Evolutionary conservation across 2,888 invertebrate species (phyloP).

Genomic region (Dicranocentrus wangi): DNA sequence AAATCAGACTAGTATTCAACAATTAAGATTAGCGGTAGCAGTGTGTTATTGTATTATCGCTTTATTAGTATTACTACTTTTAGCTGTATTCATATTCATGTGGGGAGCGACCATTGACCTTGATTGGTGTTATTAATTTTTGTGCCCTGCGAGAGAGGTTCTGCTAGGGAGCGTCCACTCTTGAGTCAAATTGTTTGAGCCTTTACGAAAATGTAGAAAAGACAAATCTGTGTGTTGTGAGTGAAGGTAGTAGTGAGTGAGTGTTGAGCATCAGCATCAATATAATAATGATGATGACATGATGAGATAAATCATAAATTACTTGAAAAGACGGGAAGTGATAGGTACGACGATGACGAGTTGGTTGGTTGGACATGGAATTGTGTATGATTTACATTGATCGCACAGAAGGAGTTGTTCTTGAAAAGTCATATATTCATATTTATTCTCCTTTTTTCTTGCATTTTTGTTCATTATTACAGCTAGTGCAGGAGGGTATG

Average conservation of each 20-base stretch:
- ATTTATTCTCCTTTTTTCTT: background rate
- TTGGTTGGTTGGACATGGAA: no score
- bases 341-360: background rate
- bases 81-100: slow-evolving; percentile 1
- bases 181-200: background rate
- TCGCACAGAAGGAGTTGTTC: slow-evolving; percentile 13
- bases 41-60: no score
- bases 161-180: background rate
- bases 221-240: background rate
- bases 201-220: background rate
- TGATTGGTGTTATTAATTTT: slow-evolving; percentile 16
- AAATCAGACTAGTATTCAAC: no score
- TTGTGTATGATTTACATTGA: slow-evolving; percentile 26
- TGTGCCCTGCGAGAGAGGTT: background rate
- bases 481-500: background rate
- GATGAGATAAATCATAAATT: slow-evolving; percentile 7
- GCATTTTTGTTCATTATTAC: background rate
- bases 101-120: slow-evolving; percentile 51
- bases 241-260: no score
- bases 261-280: no score
- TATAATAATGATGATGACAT: slow-evolving; percentile 6
- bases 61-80: no score
- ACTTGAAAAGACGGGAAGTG: slow-evolving; percentile 5
- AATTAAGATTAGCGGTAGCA: slow-evolving; percentile 43
- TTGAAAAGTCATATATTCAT: slow-evolving; percentile 4